Evolutionary conservation across 1,140 invertebrate species (phyloP), one percentile per base, ranked within the genome.

Genomic region (Pissodes strobi): DNA sequence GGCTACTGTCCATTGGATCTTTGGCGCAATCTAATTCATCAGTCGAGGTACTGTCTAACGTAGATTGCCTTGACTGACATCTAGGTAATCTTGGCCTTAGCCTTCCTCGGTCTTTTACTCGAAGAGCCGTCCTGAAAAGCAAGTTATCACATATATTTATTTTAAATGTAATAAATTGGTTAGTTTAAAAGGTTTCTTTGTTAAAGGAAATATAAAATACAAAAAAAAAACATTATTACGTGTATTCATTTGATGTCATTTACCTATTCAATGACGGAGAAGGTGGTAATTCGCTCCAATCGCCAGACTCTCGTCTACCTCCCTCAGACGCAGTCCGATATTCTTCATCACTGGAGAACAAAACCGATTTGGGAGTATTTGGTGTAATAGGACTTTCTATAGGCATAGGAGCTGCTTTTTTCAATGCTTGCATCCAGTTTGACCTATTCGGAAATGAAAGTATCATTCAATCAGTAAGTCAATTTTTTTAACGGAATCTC

Each of bases 391-490:
- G 85, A 18, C 86, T 83, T 76, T 51, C 72, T 8, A 57, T 37
- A 15, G 61, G 38, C 34, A 12, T 61, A 8, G 73, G 71, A 9
- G 88, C 89, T 2, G 91, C 90, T 74, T 87, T 87, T 71, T 87
- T 82, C 59, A 97, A 85, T 9, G 94, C 93, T 27, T 90, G 88
- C 74, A 98, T 87, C 95, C 95, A 98, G 74, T 93, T 95, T 34
- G 87, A 87, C 68, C 95, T 85, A 41, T 9, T 19, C 4, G 12
- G 8, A 10, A n/a, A n/a, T n/a, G n/a, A n/a, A n/a, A n/a, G n/a
- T n/a, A n/a, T n/a, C n/a, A n/a, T 27, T 27, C 3, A 27, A 27
- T 5, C 25, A 27, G 25, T 27, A 27, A 27, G 25, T 27, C 3
- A 5, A 27, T 27, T 27, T 27, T 12, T 48, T 18, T 19, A 18